Evolutionary conservation across 2,888 invertebrate genomes (phyloP), one percentile per base, ranked within the genome.

Genomic region (Caenorhabditis japonica): DNA sequence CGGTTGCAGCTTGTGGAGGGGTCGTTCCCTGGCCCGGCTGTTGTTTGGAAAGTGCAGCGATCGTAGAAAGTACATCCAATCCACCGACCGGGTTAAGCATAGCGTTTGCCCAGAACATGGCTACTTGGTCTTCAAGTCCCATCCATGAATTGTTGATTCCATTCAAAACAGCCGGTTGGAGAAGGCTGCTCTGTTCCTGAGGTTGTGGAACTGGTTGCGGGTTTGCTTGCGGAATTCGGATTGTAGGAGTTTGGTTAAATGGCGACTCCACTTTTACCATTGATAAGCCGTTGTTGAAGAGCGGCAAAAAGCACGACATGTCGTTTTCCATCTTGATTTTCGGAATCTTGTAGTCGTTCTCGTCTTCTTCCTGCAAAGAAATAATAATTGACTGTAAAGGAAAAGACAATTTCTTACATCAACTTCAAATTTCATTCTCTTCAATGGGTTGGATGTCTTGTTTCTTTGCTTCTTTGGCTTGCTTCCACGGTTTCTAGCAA

Each of bases 401-500:
- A 38, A 7, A 55, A 8, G 19, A 15, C n/a, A 13, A 15, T 23
- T 10, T 34, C 72, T 60, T 46, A 73, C 73, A 38, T 74, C 74
- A 46, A 38, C 73, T 21, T 80, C 79, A 60, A 68, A 66, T 46
- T 69, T 73, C 76, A 77, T 75, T 38, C 77, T 66, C 47, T 77
- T 77, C 58, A 77, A 55, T n/a, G 76, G 70, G 36, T 68, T 73
- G 1, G 64, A 38, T 0, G 60, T 62, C 17, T 73, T 61, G 36
- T 38, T 70, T 43, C 77, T 73, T 15, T 71, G 79, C 62, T 82
- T 82, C 19, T 71, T 76, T n/a, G 82, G 82, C 36, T 82, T 82
- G 21, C 79, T 79, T 12, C 75, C 79, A 25, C 77, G 66, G 15
- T 71, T 74, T 44, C 86, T 69, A 23, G 86, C 86, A n/a, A 81